Conservation (phyloP, 1,140 invertebrate genomes). For the Eurosta solidaginis region DNA sequence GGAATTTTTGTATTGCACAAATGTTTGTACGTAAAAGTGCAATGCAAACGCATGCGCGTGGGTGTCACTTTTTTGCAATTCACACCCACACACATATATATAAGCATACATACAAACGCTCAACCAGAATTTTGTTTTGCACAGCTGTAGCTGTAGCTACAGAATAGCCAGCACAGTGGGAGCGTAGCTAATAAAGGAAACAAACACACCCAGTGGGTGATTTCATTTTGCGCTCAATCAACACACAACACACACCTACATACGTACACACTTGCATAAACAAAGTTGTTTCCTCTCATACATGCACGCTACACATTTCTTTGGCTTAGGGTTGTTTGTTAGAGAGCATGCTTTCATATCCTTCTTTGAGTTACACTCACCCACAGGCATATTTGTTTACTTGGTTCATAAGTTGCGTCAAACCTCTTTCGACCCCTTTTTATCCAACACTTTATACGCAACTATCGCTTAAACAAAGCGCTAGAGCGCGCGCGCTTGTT, state of each 20-base stretch:
- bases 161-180: too few species aligned
- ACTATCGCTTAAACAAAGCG: not conserved
- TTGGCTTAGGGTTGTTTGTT: not conserved
- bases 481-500: not conserved
- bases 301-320: not conserved
- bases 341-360: not conserved
- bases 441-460: not conserved
- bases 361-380: not conserved
- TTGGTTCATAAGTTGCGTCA: not conserved
- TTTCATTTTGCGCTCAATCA: not conserved
- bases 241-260: not conserved
- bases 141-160: too few species aligned
- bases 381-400: not conserved
- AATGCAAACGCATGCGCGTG: not conserved
- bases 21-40: not conserved
- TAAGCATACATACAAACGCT: too few species aligned
- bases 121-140: too few species aligned
- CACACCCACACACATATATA: not conserved
- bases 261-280: not conserved
- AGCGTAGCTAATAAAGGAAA: not conserved
- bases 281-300: not conserved
- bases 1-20: not conserved
- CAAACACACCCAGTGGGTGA: conserved; percentile 21
- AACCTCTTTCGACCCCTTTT: not conserved
- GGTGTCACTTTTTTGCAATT: not conserved